Evolutionary conservation across 2,888 invertebrate species (phyloP).

Genomic region (Lithophane semibrunnea): DNA sequence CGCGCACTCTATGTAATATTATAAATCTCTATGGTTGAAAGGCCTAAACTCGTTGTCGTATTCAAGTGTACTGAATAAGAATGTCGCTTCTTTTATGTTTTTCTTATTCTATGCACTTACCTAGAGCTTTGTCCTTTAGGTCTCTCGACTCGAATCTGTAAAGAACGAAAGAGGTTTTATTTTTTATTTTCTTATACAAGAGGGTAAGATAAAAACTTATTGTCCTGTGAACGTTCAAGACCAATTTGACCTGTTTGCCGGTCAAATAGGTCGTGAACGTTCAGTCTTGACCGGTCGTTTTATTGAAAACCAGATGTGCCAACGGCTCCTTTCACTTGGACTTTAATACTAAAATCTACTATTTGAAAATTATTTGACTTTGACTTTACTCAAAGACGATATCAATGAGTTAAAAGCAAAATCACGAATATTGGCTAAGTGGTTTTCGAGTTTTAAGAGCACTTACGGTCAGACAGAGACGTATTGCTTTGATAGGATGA

Average conservation of each 20-base stretch:
- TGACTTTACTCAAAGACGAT: neutral
- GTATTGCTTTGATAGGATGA: too few species aligned
- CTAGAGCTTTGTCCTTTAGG: slow-evolving; percentile 10
- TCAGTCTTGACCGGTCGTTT: neutral
- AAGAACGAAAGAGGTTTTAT: slow-evolving; percentile 27
- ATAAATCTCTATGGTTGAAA: too few species aligned
- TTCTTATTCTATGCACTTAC: slow-evolving; percentile 28
- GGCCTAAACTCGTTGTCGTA: neutral
- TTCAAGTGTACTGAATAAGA: neutral
- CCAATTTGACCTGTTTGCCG: neutral
- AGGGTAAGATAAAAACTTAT: slow-evolving; percentile 20
- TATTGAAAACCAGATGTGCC: neutral
- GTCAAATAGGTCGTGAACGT: neutral
- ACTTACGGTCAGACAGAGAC: too few species aligned
- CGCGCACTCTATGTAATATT: too few species aligned
- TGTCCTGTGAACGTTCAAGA: slow-evolving; percentile 16
- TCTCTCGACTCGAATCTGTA: slow-evolving; percentile 40
- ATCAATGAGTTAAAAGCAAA: neutral
- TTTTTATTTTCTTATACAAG: slow-evolving; percentile 25
- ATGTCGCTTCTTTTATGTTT: slow-evolving; percentile 10
- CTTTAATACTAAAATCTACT: neutral
- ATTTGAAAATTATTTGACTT: too few species aligned
- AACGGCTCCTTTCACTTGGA: neutral
- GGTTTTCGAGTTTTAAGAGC: too few species aligned
- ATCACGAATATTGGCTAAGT: neutral